These are phyloP conservation scores for Tetheella fluctuosa DNA, from an alignment of 2,888 invertebrate genomes.

Conservation along the genomic window DNA sequence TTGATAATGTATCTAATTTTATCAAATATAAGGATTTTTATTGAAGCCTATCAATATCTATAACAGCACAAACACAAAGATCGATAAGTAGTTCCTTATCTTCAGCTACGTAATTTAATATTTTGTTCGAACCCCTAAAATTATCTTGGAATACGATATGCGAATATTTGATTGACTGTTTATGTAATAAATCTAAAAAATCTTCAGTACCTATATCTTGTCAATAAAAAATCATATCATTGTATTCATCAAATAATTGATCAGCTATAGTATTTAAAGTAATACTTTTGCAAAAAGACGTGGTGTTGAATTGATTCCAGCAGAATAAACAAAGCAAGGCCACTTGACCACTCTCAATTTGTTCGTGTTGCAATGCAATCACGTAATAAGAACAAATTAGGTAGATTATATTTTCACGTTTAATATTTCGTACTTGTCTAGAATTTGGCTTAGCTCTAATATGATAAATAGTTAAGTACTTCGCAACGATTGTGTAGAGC, in stretches of 20 bases:
- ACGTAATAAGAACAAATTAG: slow-evolving; percentile 20
- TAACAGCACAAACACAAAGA: slow-evolving; percentile 25
- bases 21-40: slow-evolving; percentile 39
- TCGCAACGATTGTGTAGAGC: no score
- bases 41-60: slow-evolving; percentile 26
- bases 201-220: slow-evolving; percentile 13
- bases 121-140: neutral
- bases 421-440: neutral
- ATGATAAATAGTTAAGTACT: no score
- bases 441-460: neutral
- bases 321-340: slow-evolving; percentile 38
- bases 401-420: neutral
- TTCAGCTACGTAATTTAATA: slow-evolving; percentile 30
- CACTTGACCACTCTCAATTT: slow-evolving; percentile 35
- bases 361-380: slow-evolving; percentile 36
- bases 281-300: slow-evolving; percentile 16
- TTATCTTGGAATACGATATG: slow-evolving; percentile 1
- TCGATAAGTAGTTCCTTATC: slow-evolving; percentile 36
- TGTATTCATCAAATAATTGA: neutral
- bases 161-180: slow-evolving; percentile 21
- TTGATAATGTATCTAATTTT: slow-evolving; percentile 32
- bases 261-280: slow-evolving; percentile 7
- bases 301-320: slow-evolving; percentile 13
- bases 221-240: slow-evolving; percentile 10
- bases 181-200: neutral